A percentile compares a stretch with the other conserved stretches of the same genome.
phyloP scores from a whole-genome alignment of 1,140 invertebrate species.

The Euschistus heros region DNA sequence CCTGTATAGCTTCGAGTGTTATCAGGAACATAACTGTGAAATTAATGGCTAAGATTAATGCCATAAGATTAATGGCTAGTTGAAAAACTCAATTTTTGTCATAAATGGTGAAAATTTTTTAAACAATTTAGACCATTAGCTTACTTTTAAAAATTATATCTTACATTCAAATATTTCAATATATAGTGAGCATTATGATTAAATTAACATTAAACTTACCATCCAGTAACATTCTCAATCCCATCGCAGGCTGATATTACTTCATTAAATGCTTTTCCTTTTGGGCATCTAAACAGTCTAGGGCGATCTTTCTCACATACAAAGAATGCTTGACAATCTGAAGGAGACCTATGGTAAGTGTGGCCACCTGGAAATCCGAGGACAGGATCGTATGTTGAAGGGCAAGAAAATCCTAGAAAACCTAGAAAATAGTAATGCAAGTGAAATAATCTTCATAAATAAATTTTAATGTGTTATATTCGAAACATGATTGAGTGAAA shows the following conservation, averaged over 20 bases:
- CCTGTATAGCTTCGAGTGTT: too few species aligned
- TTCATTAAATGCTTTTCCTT: slow-evolving; percentile 75
- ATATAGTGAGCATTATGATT: too few species aligned
- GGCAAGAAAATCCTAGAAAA: slow-evolving; percentile 57
- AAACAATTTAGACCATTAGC: too few species aligned
- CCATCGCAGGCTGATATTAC: slow-evolving; percentile 70
- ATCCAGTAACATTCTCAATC: slow-evolving; percentile 67
- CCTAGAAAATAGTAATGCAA: slow-evolving; percentile 34
- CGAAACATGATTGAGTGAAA: neutral
- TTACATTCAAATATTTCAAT: too few species aligned
- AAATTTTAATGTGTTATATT: neutral
- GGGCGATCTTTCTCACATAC: slow-evolving; percentile 67
- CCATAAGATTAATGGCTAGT: too few species aligned
- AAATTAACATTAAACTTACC: slow-evolving; percentile 30
- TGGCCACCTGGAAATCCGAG: slow-evolving; percentile 35
- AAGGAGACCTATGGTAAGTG: slow-evolving; percentile 46
- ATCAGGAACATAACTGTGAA: too few species aligned
- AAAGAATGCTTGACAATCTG: slow-evolving; percentile 70
- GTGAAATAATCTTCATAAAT: neutral
- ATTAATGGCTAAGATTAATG: too few species aligned
- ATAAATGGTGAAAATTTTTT: too few species aligned
- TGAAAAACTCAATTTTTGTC: too few species aligned
- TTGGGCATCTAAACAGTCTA: slow-evolving; percentile 61
- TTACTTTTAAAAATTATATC: too few species aligned
- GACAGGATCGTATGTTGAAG: slow-evolving; percentile 31